Evolutionary conservation across 2,888 invertebrate genomes (phyloP).

Genomic region (Amiota minor): DNA sequence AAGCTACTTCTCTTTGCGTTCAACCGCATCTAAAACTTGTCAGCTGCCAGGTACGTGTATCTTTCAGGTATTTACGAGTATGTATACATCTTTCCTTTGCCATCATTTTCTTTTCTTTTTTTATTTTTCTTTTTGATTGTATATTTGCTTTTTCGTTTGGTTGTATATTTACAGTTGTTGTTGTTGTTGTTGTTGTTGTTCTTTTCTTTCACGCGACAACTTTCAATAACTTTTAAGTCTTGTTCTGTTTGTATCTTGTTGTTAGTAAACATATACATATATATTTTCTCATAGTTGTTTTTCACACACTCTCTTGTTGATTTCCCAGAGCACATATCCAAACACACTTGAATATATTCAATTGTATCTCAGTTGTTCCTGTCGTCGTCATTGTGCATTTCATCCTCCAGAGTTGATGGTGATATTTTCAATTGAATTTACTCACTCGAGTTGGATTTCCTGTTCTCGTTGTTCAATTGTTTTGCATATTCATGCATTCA

Average conservation of each 20-base stretch:
- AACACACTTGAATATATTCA: not conserved
- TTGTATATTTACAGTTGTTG: too few relatives aligned
- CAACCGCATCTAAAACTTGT: not conserved
- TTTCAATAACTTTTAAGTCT: too few relatives aligned
- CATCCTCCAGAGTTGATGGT: not conserved
- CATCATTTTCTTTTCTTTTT: too few relatives aligned
- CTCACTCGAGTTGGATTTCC: not conserved
- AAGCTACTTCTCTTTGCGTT: slow-evolving; percentile 13
- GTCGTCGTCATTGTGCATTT: not conserved
- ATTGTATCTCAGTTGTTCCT: not conserved
- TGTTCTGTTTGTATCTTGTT: slow-evolving; percentile 2
- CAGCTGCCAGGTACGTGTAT: not conserved
- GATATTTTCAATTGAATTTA: slow-evolving; percentile 18
- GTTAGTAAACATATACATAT: not conserved
- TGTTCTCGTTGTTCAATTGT: slow-evolving; percentile 11
- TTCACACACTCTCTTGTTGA: not conserved
- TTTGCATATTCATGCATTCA: slow-evolving; percentile 17
- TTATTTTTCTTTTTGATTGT: not conserved
- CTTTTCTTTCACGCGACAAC: too few relatives aligned
- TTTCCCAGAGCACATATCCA: not conserved
- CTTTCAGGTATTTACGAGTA: not conserved
- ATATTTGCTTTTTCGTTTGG: not conserved
- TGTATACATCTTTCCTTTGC: not conserved
- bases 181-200: too few relatives aligned
- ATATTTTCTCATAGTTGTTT: not conserved